Evolutionary conservation across 2,888 invertebrate genomes (phyloP), one percentile per base, ranked within the genome.

Genomic region (Hyposoter dolosus): DNA sequence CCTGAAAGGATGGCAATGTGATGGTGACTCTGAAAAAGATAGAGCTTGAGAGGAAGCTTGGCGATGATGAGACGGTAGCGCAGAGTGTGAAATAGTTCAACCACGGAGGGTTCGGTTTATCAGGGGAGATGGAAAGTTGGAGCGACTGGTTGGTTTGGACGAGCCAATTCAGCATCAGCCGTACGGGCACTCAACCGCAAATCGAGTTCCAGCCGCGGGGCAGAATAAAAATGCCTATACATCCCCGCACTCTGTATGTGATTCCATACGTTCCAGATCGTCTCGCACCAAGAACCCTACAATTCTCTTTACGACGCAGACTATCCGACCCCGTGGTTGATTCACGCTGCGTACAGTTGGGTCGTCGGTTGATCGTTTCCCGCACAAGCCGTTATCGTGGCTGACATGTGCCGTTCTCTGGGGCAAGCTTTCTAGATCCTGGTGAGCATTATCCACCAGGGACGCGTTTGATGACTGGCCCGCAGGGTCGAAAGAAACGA

Each of bases 141-240:
- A 66, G 83, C 77, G 88, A 83, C 83, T 60, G 88, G 88, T 85
- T 81, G 85, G 90, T 89, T 90, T 90, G 91, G 91, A 91, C 91
- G 90, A 91, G 91, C 92, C 92, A 93, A 93, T 93, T 92, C 92
- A 92, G 91, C 92, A 92, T 92, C 89, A 88, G 87, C 91, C 91
- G 90, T 91, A 92, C 91, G 91, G 90, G 89, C 91, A 92, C 91
- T 92, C 92, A 89, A 92, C 93, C 93, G 91, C 93, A 93, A 93
- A 93, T 93, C 92, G 92, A 93, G 92, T 92, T 92, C 91, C 89
- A 88, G 90, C 90, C 89, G 88, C 90, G 89, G 91, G 92, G 90
- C 90, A 89, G 91, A 93, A 93, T 93, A 93, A 93, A 93, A 92
- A 92, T 91, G 90, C 77, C 78, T 53, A 28, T 81, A 79, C 56